These are phyloP conservation scores for Ophthalmolycus amberensis DNA, from an alignment of 2,113 vertebrate species.

Conservation along the genomic window DNA sequence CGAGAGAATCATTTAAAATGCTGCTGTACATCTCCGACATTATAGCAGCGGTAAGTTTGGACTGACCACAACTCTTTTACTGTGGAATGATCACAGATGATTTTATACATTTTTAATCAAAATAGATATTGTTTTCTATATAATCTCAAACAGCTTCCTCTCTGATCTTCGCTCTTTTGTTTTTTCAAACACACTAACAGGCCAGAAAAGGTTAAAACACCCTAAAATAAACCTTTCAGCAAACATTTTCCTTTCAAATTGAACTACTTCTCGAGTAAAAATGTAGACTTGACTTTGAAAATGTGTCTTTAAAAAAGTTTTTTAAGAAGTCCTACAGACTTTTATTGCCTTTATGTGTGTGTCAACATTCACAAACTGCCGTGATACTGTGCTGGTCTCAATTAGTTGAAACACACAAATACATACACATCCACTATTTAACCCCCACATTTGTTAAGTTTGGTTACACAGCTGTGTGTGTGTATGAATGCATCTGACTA, in stretches of 20 bases:
- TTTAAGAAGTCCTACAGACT: neutral
- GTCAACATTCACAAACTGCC: too few species aligned
- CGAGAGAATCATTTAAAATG: too few species aligned
- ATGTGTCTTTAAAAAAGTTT: neutral
- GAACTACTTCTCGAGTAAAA: neutral
- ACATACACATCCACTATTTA: neutral
- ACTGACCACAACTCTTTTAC: neutral
- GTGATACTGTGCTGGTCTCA: too few species aligned
- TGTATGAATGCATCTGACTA: neutral
- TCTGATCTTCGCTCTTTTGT: neutral
- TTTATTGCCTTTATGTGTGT: neutral
- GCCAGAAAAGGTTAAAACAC: neutral
- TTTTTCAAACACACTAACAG: neutral
- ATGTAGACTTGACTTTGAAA: neutral
- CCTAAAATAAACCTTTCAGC: neutral
- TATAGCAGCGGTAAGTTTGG: too few species aligned
- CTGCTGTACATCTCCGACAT: too few species aligned
- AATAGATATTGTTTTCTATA: neutral
- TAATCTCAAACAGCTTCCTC: neutral
- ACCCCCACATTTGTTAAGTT: neutral
- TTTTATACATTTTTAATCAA: neutral
- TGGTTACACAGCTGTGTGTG: neutral
- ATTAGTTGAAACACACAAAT: neutral
- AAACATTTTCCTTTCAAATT: neutral
- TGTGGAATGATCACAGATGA: neutral